Conservation (phyloP, 2,888 invertebrate genomes). For the Sinohyriopsis cumingii region DNA sequence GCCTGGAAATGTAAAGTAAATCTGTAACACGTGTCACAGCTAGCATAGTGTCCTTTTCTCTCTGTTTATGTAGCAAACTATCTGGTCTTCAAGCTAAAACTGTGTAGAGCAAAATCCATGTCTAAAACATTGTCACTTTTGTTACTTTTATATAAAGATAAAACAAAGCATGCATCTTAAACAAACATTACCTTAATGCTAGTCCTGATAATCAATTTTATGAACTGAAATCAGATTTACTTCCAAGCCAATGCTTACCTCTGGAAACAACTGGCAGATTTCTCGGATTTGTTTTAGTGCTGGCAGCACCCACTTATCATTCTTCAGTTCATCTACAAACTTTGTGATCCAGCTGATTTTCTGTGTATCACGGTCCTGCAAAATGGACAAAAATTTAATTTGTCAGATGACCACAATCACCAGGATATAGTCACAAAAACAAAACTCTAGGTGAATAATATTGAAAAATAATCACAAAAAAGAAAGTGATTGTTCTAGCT, state of each 20-base stretch:
- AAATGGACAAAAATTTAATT: conserved; percentile 5
- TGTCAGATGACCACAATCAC: background rate
- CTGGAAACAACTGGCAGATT: conserved; percentile 92
- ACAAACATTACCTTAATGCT: too few relatives aligned
- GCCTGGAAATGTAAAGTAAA: conserved; percentile 51
- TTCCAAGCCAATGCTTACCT: conserved; percentile 71
- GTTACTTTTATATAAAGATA: too few relatives aligned
- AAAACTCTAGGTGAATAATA: too few relatives aligned
- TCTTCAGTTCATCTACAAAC: conserved; percentile 92
- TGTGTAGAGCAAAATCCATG: too few relatives aligned
- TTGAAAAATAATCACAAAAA: too few relatives aligned
- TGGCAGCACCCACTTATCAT: conserved; percentile 89
- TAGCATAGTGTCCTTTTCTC: background rate
- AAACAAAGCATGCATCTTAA: too few relatives aligned
- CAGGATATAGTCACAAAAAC: background rate
- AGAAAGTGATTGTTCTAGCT: too few relatives aligned
- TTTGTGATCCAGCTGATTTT: conserved; percentile 96
- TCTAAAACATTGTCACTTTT: too few relatives aligned
- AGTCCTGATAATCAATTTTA: too few relatives aligned
- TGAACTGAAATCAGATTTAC: too few relatives aligned
- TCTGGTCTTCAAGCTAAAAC: too few relatives aligned
- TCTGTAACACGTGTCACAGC: conserved; percentile 50
- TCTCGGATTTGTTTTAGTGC: conserved; percentile 96
- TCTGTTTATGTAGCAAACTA: too few relatives aligned
- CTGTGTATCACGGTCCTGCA: conserved; percentile 90